Evolutionary conservation across 2,888 invertebrate species (phyloP), one percentile per base, ranked within the genome.

Genomic region (Parnassius apollo): DNA sequence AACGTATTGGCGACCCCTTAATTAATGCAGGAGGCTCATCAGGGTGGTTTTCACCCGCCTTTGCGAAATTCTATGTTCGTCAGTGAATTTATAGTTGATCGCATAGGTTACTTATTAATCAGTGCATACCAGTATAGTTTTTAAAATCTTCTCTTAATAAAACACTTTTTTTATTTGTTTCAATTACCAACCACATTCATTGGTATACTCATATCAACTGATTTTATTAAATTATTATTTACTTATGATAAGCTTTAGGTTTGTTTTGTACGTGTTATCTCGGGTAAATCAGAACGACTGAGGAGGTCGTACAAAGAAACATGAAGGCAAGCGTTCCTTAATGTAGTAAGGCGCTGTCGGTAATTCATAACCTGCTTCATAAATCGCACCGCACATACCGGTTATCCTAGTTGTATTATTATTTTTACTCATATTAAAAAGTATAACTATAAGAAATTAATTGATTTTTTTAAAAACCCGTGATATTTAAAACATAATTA

Each of bases 221-320:
- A 55, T 59, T 45, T 46, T 42, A 51, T 51, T 9, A 22, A 42
- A 35, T 63, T 49, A 50, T 59, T 58, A 55, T 56, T 61, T 55
- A 58, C 55, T 46, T 52, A 13, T 49, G 59, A 65, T 65, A 65
- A 62, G 48, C 59, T 56, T 35, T 13, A 53, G 49, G 62, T 58
- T 55, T 65, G 48, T 59, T 62, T 35, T 59, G 22, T 45, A n/a
- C 18, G 18, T 42, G 57, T 57, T 54, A 54, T 57, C 59, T 51
- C 12, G 22, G 22, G 10, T 52, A 48, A 53, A 48, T 9, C 42
- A 62, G 42, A 51, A 55, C 35, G 51, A 22, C 35, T 42, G 44
- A 55, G 55, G 55, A 51, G 42, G 42, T 42, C 42, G 55, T 54
- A 12, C 25, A 54, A 42, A 22, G 55, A 59, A 56, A 62, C 58